These are phyloP conservation scores for Pinna nobilis DNA, from an alignment of 1,140 invertebrate species.

Conservation along the genomic window DNA sequence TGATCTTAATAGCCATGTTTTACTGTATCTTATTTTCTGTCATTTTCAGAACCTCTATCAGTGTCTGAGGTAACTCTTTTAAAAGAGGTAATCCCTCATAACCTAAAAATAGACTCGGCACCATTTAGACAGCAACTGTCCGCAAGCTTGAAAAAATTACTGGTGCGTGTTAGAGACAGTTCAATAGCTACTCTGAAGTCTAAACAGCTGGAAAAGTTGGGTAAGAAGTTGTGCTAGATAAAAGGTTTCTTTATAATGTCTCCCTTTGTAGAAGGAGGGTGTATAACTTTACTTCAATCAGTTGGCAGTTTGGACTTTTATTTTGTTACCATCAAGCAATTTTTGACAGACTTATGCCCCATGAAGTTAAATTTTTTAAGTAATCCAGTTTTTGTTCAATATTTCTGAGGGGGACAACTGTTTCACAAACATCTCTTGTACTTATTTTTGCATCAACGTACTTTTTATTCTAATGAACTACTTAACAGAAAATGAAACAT, in stretches of 20 bases:
- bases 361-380: no score
- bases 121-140: slow-evolving; percentile 66
- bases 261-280: not conserved
- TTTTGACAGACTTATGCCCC: no score
- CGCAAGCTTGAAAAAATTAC: slow-evolving; percentile 52
- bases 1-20: no score
- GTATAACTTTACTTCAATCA: no score
- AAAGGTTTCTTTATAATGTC: not conserved
- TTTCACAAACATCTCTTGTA: no score
- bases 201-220: slow-evolving; percentile 19
- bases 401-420: no score
- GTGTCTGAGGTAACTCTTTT: slow-evolving; percentile 54
- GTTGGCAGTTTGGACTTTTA: no score
- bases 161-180: slow-evolving; percentile 60
- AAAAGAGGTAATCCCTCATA: slow-evolving; percentile 54
- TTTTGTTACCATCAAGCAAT: no score
- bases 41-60: slow-evolving; percentile 62
- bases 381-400: no score
- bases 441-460: no score
- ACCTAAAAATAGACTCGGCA: slow-evolving; percentile 68
- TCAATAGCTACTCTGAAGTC: slow-evolving; percentile 50
- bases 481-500: no score
- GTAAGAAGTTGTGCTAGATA: slow-evolving; percentile 12
- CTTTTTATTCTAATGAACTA: no score
- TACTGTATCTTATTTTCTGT: not conserved